These are phyloP conservation scores for Poeciliopsis infans DNA, from an alignment of 2,797 vertebrate genomes.

Conservation along the genomic window DNA sequence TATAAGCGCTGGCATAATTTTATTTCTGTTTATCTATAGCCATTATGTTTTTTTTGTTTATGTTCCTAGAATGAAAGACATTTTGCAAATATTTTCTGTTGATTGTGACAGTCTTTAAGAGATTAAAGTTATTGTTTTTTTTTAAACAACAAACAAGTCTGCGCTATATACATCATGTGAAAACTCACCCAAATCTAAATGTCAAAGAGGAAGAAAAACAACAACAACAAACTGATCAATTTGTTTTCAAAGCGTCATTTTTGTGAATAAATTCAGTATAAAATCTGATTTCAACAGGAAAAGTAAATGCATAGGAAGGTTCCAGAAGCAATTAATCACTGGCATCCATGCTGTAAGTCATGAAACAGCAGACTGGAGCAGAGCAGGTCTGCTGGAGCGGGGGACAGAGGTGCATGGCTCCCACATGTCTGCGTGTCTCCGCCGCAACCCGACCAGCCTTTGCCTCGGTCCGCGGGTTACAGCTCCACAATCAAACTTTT, in stretches of 20 bases:
- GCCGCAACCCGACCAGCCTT: conserved; percentile 27
- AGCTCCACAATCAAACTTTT: conserved; percentile 77
- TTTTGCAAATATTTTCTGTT: not conserved
- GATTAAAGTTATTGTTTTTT: not conserved
- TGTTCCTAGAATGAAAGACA: not conserved
- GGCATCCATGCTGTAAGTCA: conserved; percentile 18
- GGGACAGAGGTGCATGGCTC: conserved; percentile 35
- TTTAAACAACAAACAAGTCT: not conserved
- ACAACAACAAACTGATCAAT: too few relatives aligned
- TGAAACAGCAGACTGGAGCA: conserved; percentile 20
- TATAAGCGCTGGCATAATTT: not conserved
- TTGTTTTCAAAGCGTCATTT: not conserved
- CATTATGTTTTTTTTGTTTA: not conserved
- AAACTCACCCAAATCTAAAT: too few relatives aligned
- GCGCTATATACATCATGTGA: not conserved
- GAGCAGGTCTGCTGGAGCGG: conserved; percentile 27
- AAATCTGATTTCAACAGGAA: not conserved
- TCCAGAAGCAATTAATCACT: not conserved
- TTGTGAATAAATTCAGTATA: not conserved
- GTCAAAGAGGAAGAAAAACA: not conserved
- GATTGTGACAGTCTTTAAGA: not conserved
- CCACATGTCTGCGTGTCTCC: conserved; percentile 42
- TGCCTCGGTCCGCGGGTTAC: conserved; percentile 21
- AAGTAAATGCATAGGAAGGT: not conserved
- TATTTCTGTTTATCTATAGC: not conserved